A percentile compares a stretch with the other conserved stretches of the same genome.
Conservation (phyloP, 1,140 invertebrate genomes). For the Cephus cinctus region DNA sequence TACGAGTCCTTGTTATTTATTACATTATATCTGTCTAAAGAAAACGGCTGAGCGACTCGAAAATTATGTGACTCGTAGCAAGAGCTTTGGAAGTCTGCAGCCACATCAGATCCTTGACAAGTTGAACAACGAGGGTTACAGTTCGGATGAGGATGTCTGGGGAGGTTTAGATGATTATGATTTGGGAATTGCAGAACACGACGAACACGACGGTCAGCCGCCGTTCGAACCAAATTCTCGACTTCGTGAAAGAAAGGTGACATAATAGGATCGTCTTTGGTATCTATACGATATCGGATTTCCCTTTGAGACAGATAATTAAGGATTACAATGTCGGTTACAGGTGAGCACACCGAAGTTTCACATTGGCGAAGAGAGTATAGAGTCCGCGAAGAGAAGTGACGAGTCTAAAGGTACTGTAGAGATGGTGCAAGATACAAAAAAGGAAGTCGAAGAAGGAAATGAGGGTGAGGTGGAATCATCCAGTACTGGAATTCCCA, state of each 20-base stretch:
- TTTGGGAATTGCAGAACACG: conserved; percentile 45
- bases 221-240: conserved; percentile 15
- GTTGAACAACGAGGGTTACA: conserved; percentile 27
- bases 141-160: conserved; percentile 46
- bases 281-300: background rate
- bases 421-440: background rate
- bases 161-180: conserved; percentile 53
- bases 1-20: background rate
- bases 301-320: background rate
- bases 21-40: conserved; percentile 14
- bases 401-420: background rate
- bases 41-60: conserved; percentile 38
- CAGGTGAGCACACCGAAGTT: background rate
- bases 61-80: conserved; percentile 45
- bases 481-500: background rate
- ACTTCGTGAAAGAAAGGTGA: background rate
- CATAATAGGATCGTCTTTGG: background rate
- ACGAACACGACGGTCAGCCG: conserved; percentile 21
- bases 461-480: background rate
- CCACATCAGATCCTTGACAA: conserved; percentile 43
- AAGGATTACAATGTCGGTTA: background rate
- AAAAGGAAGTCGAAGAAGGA: background rate
- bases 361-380: background rate
- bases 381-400: background rate
- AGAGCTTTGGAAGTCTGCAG: conserved; percentile 47